Conservation (phyloP, 2,888 invertebrate species). For the Ditylenchus weischeri region DNA sequence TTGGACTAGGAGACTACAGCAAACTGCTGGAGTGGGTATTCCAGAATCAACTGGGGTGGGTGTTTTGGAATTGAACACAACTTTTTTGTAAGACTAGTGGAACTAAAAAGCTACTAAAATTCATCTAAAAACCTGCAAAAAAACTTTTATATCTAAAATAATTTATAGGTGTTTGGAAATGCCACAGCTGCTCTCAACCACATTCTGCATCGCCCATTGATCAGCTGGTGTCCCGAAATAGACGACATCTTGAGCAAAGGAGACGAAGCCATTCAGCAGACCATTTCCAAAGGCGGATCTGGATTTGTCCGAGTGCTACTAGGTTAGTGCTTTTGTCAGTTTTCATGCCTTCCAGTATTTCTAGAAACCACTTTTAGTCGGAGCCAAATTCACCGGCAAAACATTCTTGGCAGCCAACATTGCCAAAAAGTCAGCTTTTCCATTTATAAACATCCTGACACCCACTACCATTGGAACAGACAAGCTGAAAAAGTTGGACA, state of each 20-base stretch:
- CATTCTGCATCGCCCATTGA: slow-evolving; percentile 76
- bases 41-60: no score
- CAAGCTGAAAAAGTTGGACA: slow-evolving; percentile 20
- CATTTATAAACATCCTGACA: slow-evolving; percentile 84
- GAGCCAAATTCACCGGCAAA: slow-evolving; percentile 92
- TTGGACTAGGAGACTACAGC: no score
- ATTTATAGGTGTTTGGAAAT: slow-evolving; percentile 83
- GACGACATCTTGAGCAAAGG: slow-evolving; percentile 82
- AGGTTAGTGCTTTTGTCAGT: slow-evolving; percentile 65
- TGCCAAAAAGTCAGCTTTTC: slow-evolving; percentile 94
- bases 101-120: no score
- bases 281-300: slow-evolving; percentile 60
- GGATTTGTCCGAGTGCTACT: slow-evolving; percentile 83
- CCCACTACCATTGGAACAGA: slow-evolving; percentile 93
- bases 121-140: no score
- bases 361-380: slow-evolving; percentile 43
- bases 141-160: no score
- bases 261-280: slow-evolving; percentile 80
- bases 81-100: no score
- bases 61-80: no score
- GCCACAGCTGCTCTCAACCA: slow-evolving; percentile 83
- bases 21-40: no score
- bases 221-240: slow-evolving; percentile 88
- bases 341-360: background rate
- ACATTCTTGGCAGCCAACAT: slow-evolving; percentile 91